These are phyloP conservation scores for Mesembrinibis cayennensis DNA, from an alignment of 2,113 vertebrate species.

Conservation along the genomic window DNA sequence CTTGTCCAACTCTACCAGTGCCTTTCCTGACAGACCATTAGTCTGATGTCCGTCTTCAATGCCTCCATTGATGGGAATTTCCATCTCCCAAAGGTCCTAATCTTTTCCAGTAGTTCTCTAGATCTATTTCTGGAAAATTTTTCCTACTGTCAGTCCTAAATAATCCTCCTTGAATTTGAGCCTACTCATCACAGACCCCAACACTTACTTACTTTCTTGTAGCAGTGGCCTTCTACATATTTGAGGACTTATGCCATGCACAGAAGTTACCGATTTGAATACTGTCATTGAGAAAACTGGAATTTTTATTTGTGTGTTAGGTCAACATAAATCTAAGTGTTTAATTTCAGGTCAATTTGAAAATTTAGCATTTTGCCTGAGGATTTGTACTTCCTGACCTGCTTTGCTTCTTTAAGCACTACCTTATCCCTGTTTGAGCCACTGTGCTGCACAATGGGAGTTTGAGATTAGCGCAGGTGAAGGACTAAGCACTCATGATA, in stretches of 20 bases:
- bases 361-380: background rate
- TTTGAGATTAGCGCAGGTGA: background rate
- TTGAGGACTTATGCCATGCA: background rate
- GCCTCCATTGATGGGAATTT: background rate
- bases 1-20: background rate
- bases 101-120: background rate
- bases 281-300: background rate
- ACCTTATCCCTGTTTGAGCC: background rate
- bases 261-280: background rate
- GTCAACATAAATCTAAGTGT: background rate
- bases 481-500: background rate
- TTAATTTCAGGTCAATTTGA: background rate
- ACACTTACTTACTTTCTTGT: background rate
- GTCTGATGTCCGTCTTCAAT: background rate
- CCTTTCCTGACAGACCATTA: background rate
- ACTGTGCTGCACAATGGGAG: background rate
- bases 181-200: background rate
- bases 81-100: background rate
- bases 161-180: background rate
- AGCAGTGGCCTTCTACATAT: background rate
- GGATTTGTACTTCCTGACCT: background rate
- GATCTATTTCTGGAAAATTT: background rate
- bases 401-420: background rate
- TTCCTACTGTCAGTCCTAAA: background rate
- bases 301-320: background rate